A percentile compares a stretch with the other conserved stretches of the same genome.
phyloP scores from a whole-genome alignment of 2,797 vertebrate genomes.

The Hemitrygon akajei region DNA sequence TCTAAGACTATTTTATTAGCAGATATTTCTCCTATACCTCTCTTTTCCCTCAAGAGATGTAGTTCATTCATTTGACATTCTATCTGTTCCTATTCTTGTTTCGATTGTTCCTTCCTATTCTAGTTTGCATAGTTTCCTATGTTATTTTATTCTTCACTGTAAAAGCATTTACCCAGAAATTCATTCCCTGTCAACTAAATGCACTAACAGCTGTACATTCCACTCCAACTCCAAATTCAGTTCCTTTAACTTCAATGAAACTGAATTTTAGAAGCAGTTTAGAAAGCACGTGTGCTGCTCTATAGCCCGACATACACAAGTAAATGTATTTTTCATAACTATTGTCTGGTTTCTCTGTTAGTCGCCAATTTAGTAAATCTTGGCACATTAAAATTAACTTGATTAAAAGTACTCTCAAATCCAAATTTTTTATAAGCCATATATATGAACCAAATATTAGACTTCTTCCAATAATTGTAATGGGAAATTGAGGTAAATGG shows the following conservation, averaged over 20 bases:
- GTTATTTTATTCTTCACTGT: not conserved
- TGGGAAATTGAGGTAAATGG: too few relatives aligned
- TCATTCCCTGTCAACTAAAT: not conserved
- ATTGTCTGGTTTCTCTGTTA: not conserved
- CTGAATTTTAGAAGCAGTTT: too few relatives aligned
- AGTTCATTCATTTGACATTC: not conserved
- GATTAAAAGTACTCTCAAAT: not conserved
- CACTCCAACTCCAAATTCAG: too few relatives aligned
- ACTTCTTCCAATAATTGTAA: not conserved
- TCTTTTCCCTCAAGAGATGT: not conserved
- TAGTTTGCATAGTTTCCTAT: not conserved
- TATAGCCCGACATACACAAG: too few relatives aligned
- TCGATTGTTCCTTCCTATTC: not conserved
- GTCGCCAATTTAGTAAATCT: not conserved
- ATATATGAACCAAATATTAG: not conserved
- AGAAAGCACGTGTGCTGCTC: too few relatives aligned
- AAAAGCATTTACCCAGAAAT: too few relatives aligned
- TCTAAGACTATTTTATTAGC: not conserved
- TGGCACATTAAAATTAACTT: not conserved
- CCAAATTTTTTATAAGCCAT: not conserved
- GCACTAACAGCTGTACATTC: too few relatives aligned
- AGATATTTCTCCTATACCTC: not conserved
- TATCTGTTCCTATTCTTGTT: slow-evolving; percentile 7
- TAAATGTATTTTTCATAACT: not conserved
- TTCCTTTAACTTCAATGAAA: too few relatives aligned